Base-by-base conservation (phyloP, 2,113 vertebrate species). In the Macrotis lagotis region DNA sequence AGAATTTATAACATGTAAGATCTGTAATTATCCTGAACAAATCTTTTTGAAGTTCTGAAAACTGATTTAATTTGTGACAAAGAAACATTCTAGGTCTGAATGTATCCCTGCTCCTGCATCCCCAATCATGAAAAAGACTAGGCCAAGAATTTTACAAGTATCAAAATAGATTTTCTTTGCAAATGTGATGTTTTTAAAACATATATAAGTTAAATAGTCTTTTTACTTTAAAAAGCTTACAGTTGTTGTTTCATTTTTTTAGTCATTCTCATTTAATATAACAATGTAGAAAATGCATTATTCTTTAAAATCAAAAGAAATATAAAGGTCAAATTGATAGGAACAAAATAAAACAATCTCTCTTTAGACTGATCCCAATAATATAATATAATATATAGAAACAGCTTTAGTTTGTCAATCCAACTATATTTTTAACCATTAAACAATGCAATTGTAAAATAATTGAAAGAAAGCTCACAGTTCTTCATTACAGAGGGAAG, bases 381-480 rank as follows among this genome's bases (percentile, higher is more conserved):
- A 89, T 52, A 96, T 92, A 88, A 89, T 52, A 96, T 92, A 89
- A 28, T 59, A 59, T 59, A 37, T 37, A 37, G 55, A 66, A 66
- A 53, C 11, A 91, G 14, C 90, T 7, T 53, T 90, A 48, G 90
- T 96, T 94, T 83, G n/a, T 90, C n/a, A 53, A n/a, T 94, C 50
- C 51, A 74, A 44, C 90, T 48, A 50, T 90, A 92, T 48, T 91
- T 95, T 89, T 25, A 22, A 47, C 14, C 37, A 92, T 16, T 93
- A 93, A 91, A 7, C 49, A 89, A 25, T 92, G 28, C 16, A 96
- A 90, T 53, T 93, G 66, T 94, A 89, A 95, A 95, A 96, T 49
- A 96, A 94, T 90, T 91, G 12, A 95, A 95, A 90, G 50, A 89
- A 94, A 90, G 19, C n/a, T 83, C n/a, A 44, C 6, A 74, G 22